Percentiles rank a stretch among this genome's conserved stretches.
Conservation (phyloP, 2,888 invertebrate species). For the Volucella inanis region DNA sequence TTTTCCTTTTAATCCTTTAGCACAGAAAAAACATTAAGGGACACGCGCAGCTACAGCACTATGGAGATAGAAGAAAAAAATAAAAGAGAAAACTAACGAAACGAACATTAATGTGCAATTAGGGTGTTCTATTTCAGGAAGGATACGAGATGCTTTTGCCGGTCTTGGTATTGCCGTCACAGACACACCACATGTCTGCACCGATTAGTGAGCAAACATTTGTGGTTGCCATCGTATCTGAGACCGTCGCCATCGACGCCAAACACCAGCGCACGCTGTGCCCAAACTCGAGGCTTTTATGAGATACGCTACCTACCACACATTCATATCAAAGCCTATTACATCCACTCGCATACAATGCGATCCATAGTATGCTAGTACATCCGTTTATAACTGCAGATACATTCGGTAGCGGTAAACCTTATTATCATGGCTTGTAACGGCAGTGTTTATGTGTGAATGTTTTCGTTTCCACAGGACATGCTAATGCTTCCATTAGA, state of each 20-base stretch:
- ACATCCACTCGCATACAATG: background rate
- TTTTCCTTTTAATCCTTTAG: slow-evolving; percentile 56
- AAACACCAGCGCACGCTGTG: background rate
- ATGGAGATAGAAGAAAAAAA: background rate
- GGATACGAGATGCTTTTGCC: slow-evolving; percentile 19
- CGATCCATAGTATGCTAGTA: no score
- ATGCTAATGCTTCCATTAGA: slow-evolving; percentile 62
- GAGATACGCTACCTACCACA: slow-evolving; percentile 47
- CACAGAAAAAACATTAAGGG: slow-evolving; percentile 4
- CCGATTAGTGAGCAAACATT: slow-evolving; percentile 68
- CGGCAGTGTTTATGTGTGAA: slow-evolving; percentile 71
- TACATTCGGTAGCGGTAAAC: slow-evolving; percentile 44
- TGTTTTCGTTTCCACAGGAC: slow-evolving; percentile 71
- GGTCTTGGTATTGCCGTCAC: slow-evolving; percentile 26
- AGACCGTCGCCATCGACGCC: slow-evolving; percentile 23
- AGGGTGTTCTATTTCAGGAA: slow-evolving; percentile 35
- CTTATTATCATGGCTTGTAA: slow-evolving; percentile 69
- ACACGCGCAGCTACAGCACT: background rate
- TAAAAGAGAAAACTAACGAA: background rate
- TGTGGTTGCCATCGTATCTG: slow-evolving; percentile 59
- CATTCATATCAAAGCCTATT: slow-evolving; percentile 59
- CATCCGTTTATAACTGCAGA: no score
- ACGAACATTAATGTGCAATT: slow-evolving; percentile 50
- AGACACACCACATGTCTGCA: slow-evolving; percentile 60
- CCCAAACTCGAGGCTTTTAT: slow-evolving; percentile 42